Evolutionary conservation across 2,797 vertebrate genomes (phyloP).

Genomic region (Anguilla obscura): DNA sequence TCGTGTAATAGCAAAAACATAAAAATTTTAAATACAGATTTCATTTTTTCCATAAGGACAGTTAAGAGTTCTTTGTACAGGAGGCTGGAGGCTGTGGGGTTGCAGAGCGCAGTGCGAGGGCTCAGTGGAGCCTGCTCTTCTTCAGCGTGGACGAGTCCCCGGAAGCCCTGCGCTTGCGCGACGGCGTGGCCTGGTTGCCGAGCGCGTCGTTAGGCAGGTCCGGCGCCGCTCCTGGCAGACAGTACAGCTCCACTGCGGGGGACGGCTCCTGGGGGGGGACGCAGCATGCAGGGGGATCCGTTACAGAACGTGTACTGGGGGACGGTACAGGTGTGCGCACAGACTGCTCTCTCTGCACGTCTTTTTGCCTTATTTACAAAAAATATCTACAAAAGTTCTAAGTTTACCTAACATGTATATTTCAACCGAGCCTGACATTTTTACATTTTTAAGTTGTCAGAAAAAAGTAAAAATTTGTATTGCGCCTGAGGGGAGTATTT

Average conservation of each 20-base stretch:
- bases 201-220: slow-evolving; percentile 58
- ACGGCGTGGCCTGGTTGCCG: slow-evolving; percentile 57
- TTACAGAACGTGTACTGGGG: background rate
- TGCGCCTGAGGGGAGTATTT: background rate
- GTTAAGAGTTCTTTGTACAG: background rate
- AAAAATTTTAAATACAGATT: slow-evolving; percentile 51
- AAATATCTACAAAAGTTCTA: too few species aligned
- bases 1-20: slow-evolving; percentile 30
- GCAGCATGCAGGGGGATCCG: background rate
- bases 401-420: background rate
- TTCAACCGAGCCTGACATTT: background rate
- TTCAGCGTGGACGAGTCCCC: slow-evolving; percentile 73
- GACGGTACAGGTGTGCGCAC: background rate
- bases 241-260: slow-evolving; percentile 79
- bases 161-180: slow-evolving; percentile 86
- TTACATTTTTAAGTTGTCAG: background rate
- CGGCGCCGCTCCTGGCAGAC: slow-evolving; percentile 65
- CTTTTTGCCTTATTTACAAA: background rate
- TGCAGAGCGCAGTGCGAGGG: background rate
- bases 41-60: slow-evolving; percentile 33
- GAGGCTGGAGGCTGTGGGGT: background rate
- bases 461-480: background rate
- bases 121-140: slow-evolving; percentile 76
- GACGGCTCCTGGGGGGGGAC: slow-evolving; percentile 76
- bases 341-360: background rate